A percentile compares a stretch with the other conserved stretches of the same genome.
Evolutionary conservation across 2,888 invertebrate species (phyloP).

Genomic region (Nudaria mundana): DNA sequence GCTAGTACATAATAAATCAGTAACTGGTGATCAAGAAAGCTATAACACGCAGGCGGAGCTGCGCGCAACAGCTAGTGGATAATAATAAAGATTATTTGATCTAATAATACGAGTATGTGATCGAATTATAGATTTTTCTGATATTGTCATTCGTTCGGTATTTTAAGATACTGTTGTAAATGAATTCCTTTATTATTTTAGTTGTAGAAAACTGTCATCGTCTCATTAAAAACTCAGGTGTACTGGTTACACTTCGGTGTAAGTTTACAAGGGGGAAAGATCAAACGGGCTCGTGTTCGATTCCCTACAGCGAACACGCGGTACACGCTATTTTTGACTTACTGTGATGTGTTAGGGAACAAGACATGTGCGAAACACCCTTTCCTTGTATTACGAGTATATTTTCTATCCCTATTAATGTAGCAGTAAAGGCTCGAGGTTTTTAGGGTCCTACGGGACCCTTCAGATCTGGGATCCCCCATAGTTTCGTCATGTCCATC

Average conservation of each 20-base stretch:
- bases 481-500: no score
- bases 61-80: no score
- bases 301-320: conserved; percentile 32
- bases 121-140: no score
- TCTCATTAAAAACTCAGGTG: conserved; percentile 39
- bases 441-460: no score
- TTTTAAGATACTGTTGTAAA: background rate
- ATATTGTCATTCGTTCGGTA: background rate
- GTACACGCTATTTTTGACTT: conserved; percentile 24
- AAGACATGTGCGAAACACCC: conserved; percentile 1
- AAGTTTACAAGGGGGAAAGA: conserved; percentile 38
- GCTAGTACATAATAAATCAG: no score
- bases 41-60: no score
- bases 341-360: background rate
- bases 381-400: background rate
- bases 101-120: no score
- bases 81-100: no score
- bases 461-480: no score
- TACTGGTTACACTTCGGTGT: conserved; percentile 32
- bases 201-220: conserved; percentile 36
- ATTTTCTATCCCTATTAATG: no score
- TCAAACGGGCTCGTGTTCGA: conserved; percentile 39
- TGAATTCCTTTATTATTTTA: conserved; percentile 23
- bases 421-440: no score
- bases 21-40: no score